Percentiles rank a stretch among this genome's conserved stretches.
Evolutionary conservation across 2,113 vertebrate genomes (phyloP).

Genomic region (Clarias gariepinus): DNA sequence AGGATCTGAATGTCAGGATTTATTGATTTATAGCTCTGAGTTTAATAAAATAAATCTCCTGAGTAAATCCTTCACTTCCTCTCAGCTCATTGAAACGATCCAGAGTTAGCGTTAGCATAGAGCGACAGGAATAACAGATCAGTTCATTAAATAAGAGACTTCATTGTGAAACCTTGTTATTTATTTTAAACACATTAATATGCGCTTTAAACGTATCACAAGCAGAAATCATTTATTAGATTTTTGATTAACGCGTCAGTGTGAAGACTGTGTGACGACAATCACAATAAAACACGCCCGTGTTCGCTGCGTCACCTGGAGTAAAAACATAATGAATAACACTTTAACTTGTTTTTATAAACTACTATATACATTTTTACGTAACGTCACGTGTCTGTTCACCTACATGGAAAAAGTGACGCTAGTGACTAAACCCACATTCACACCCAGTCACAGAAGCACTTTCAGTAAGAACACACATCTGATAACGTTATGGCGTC

Average conservation of each 20-base stretch:
- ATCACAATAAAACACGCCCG: not conserved
- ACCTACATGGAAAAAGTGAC: too few relatives aligned
- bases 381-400: too few relatives aligned
- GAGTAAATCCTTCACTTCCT: not conserved
- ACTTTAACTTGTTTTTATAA: too few relatives aligned
- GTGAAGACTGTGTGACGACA: not conserved
- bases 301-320: not conserved
- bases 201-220: not conserved
- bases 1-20: not conserved
- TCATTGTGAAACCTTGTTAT: not conserved
- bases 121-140: not conserved
- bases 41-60: not conserved
- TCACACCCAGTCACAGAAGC: too few relatives aligned
- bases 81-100: not conserved
- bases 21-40: not conserved
- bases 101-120: not conserved
- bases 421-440: too few relatives aligned
- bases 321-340: too few relatives aligned
- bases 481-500: too few relatives aligned
- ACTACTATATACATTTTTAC: too few relatives aligned
- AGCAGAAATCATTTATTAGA: not conserved
- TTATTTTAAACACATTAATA: not conserved
- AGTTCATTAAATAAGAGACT: not conserved
- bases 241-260: not conserved
- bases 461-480: too few relatives aligned